phyloP scores from a whole-genome alignment of 2,888 invertebrate species.

The Volucella inflata region DNA sequence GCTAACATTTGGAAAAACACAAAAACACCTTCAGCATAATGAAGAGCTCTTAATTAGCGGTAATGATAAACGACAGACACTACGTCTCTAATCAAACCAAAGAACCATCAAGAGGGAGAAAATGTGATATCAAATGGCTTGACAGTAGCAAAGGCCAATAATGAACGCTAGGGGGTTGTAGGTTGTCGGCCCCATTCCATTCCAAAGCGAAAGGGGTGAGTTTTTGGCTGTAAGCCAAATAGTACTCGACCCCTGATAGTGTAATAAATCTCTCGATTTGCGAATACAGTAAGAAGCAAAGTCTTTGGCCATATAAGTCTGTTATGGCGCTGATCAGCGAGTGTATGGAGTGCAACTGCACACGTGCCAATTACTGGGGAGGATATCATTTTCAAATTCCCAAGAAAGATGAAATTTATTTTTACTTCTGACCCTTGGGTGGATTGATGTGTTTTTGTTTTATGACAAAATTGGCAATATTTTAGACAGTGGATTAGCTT shows the following conservation, averaged over 20 bases:
- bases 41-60: constrained; percentile 74
- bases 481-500: no score
- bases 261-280: constrained; percentile 26
- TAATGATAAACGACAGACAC: constrained; percentile 74
- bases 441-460: no score
- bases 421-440: constrained; percentile 9
- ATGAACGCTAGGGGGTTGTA: neutral
- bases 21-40: constrained; percentile 67
- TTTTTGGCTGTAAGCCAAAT: constrained; percentile 61
- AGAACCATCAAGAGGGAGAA: neutral
- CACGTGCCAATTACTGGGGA: constrained; percentile 63
- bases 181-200: neutral
- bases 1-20: constrained; percentile 28
- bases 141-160: constrained; percentile 32
- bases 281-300: constrained; percentile 1
- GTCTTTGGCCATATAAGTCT: constrained; percentile 42
- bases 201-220: constrained; percentile 57
- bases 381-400: constrained; percentile 63
- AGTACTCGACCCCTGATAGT: constrained; percentile 14
- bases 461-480: no score
- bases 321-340: neutral
- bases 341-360: constrained; percentile 22
- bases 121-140: constrained; percentile 49
- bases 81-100: constrained; percentile 70
- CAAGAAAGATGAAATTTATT: constrained; percentile 42